A percentile compares a stretch with the other conserved stretches of the same genome.
These are phyloP conservation scores for Periophthalmus modestus DNA, from an alignment of 2,113 vertebrate genomes.

Conservation along the genomic window DNA sequence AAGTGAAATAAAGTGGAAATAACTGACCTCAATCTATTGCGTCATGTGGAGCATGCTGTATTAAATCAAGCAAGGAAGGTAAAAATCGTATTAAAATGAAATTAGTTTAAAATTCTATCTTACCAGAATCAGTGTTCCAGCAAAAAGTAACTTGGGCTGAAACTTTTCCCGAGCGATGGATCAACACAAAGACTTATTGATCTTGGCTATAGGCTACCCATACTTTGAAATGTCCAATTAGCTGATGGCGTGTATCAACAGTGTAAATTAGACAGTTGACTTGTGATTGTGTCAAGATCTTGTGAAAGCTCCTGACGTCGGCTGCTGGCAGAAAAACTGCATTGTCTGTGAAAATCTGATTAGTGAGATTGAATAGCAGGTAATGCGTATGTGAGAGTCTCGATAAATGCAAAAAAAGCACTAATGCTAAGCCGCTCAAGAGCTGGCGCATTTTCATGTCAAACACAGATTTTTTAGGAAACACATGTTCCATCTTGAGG, in stretches of 20 bases:
- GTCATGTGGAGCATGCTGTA: constrained; percentile 26
- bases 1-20: constrained; percentile 51
- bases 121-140: neutral
- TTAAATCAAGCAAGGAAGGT: constrained; percentile 33
- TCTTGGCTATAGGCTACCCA: constrained; percentile 47
- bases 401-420: constrained; percentile 31
- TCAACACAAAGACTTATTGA: constrained; percentile 59
- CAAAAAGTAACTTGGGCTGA: constrained; percentile 35
- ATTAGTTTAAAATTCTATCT: constrained; percentile 21
- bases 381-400: constrained; percentile 11
- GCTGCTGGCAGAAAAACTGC: constrained; percentile 46
- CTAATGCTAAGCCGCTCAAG: constrained; percentile 50
- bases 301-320: constrained; percentile 43
- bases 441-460: constrained; percentile 23
- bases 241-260: constrained; percentile 56
- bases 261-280: constrained; percentile 65
- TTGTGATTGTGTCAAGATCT: constrained; percentile 60
- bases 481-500: neutral
- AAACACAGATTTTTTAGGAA: neutral
- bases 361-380: constrained; percentile 47
- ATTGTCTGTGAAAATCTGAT: constrained; percentile 58
- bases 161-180: constrained; percentile 61
- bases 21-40: constrained; percentile 43
- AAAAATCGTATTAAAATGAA: constrained; percentile 27
- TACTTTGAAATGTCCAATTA: constrained; percentile 71